Conservation (phyloP, 1,140 invertebrate species). For the Aphelinus certus region DNA sequence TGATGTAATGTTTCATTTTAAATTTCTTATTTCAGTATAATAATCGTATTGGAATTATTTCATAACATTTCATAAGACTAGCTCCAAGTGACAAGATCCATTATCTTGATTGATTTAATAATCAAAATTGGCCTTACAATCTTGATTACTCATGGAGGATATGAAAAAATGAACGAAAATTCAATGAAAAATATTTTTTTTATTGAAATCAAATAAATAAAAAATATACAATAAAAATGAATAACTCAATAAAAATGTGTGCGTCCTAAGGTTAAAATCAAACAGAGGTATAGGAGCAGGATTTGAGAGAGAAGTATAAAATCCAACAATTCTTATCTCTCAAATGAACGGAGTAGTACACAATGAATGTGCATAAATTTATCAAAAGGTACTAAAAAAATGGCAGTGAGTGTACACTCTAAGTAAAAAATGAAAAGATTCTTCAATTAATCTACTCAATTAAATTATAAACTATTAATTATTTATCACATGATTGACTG, state of each 20-base stretch:
- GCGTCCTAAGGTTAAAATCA: conserved; percentile 7
- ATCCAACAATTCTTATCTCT: conserved; percentile 7
- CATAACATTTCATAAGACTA: too few species aligned
- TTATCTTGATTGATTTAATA: too few species aligned
- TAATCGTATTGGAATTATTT: too few species aligned
- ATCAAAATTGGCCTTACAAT: too few species aligned
- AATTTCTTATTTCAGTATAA: too few species aligned
- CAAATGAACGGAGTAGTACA: background rate
- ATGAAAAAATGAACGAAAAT: conserved; percentile 37
- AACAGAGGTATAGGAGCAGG: background rate
- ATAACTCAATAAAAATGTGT: conserved; percentile 39
- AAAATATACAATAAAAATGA: conserved; percentile 32
- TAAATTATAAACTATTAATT: background rate
- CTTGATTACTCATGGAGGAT: background rate
- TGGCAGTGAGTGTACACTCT: conserved; percentile 16
- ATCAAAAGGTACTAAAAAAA: conserved; percentile 6
- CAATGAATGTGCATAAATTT: background rate
- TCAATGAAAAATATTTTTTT: conserved; percentile 37
- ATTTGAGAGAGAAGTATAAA: background rate
- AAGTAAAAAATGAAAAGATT: conserved; percentile 22
- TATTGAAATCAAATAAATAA: conserved; percentile 36
- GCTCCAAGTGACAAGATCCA: too few species aligned
- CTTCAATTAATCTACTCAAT: conserved; percentile 7
- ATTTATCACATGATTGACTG: conserved; percentile 12
- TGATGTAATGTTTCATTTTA: too few species aligned